phyloP scores from a whole-genome alignment of 2,888 invertebrate species.

The Scaeva pyrastri region DNA sequence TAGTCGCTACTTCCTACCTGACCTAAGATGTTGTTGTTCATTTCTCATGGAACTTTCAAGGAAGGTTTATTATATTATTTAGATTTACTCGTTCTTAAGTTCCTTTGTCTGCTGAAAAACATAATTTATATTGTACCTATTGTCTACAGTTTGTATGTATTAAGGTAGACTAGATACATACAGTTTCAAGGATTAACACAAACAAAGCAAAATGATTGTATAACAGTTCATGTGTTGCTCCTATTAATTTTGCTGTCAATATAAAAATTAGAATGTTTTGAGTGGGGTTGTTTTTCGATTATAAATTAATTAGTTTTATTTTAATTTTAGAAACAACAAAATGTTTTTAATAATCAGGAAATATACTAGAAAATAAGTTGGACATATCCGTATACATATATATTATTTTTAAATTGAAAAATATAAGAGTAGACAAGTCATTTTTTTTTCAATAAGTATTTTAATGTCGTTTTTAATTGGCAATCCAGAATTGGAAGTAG shows the following conservation, averaged over 20 bases:
- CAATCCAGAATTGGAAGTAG: too few relatives aligned
- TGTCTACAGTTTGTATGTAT: not conserved
- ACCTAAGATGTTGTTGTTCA: not conserved
- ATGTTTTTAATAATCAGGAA: not conserved
- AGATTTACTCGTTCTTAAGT: not conserved
- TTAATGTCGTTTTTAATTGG: too few relatives aligned
- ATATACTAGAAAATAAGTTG: too few relatives aligned
- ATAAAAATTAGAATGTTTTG: constrained; percentile 4
- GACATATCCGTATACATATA: too few relatives aligned
- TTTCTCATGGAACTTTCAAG: not conserved
- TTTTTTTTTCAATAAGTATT: too few relatives aligned
- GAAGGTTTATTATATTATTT: not conserved
- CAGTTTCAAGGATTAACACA: not conserved
- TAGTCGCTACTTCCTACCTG: not conserved
- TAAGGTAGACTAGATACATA: too few relatives aligned
- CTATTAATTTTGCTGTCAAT: constrained; percentile 21
- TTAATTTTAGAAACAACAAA: not conserved
- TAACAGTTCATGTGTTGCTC: constrained; percentile 5
- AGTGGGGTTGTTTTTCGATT: not conserved
- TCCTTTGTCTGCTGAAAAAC: not conserved
- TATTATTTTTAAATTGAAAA: too few relatives aligned
- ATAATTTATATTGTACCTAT: constrained; percentile 8
- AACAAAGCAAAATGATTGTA: constrained; percentile 1
- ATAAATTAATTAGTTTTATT: constrained; percentile 3
- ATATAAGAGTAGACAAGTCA: too few relatives aligned